Conservation (phyloP, 2,797 vertebrate species). For the Ciconia nigra region DNA sequence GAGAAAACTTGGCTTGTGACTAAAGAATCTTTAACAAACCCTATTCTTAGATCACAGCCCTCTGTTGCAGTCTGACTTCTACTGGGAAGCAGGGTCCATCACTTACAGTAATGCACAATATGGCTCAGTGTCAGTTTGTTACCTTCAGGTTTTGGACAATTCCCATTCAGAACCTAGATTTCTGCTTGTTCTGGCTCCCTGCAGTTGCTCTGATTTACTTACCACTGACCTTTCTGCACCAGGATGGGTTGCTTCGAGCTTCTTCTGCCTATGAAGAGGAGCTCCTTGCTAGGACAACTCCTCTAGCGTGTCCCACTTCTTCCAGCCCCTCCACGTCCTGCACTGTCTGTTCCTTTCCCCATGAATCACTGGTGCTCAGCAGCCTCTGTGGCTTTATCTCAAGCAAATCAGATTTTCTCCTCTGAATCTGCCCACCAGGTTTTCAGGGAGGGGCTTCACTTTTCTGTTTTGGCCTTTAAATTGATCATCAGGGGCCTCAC, state of each 20-base stretch:
- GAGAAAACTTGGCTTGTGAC: background rate
- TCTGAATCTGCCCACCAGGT: background rate
- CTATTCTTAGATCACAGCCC: background rate
- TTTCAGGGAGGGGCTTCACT: background rate
- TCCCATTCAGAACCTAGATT: background rate
- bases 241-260: background rate
- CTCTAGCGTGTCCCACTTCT: background rate
- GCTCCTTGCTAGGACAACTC: rapidly evolving
- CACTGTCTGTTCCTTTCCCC: background rate
- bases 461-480: background rate
- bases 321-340: background rate
- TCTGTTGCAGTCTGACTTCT: background rate
- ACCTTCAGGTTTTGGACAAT: background rate
- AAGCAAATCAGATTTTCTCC: background rate
- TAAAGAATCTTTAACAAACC: background rate
- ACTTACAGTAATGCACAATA: background rate
- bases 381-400: background rate
- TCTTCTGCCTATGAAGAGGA: background rate
- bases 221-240: background rate
- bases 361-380: background rate
- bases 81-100: background rate
- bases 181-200: background rate
- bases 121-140: background rate
- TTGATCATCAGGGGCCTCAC: background rate
- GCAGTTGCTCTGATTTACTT: background rate